Conservation (phyloP, 2,797 vertebrate species). For the Delichon dasypus region DNA sequence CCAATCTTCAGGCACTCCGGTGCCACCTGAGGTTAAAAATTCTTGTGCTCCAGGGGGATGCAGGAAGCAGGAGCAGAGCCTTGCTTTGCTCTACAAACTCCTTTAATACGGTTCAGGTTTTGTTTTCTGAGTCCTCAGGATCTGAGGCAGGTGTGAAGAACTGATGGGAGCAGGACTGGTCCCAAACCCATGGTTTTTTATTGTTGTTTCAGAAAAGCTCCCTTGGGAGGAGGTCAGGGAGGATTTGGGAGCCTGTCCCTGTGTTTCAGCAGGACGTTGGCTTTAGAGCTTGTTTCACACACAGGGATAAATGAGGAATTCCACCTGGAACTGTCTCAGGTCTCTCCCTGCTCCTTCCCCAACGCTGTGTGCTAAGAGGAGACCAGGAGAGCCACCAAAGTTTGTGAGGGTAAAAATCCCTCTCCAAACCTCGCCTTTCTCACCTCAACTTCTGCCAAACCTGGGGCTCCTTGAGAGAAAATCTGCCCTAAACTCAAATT, state of each 20-base stretch:
- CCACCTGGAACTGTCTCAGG: background rate
- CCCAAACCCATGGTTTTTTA: background rate
- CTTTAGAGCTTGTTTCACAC: background rate
- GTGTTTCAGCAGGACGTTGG: background rate
- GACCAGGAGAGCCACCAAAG: background rate
- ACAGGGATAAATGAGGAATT: background rate
- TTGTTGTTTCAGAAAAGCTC: background rate
- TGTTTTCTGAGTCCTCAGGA: background rate
- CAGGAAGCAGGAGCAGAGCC: background rate
- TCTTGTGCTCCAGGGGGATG: fast-evolving
- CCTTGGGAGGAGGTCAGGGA: background rate
- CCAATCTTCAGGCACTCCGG: background rate
- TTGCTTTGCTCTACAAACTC: background rate
- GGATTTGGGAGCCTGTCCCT: background rate
- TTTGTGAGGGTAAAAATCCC: background rate
- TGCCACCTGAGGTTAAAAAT: background rate
- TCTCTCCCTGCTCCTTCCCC: background rate
- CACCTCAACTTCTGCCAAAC: background rate
- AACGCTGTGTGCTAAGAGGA: background rate
- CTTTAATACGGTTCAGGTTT: background rate
- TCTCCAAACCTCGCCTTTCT: background rate
- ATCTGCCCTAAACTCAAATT: background rate
- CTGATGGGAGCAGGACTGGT: background rate
- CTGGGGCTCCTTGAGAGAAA: background rate
- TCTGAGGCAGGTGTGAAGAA: background rate